Evolutionary conservation across 2,797 vertebrate genomes (phyloP).

Genomic region (Anguilla anguilla): DNA sequence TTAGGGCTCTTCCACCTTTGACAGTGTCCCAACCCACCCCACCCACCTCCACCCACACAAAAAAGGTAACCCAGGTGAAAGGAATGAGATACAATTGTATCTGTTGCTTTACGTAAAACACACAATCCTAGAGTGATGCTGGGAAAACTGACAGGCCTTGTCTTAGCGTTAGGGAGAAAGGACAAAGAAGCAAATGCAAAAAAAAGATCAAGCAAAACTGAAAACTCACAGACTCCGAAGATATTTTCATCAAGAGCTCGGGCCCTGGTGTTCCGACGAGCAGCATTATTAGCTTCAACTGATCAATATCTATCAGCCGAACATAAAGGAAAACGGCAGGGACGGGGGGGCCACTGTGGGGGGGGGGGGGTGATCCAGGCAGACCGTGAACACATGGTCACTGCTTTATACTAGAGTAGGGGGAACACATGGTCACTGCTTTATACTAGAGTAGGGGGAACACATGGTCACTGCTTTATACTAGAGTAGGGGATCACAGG

Average conservation of each 20-base stretch:
- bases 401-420: no score
- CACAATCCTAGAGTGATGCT: not conserved
- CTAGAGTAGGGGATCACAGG: no score
- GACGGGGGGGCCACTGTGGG: not conserved
- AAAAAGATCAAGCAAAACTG: conserved; percentile 39
- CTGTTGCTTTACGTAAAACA: not conserved
- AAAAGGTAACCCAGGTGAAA: not conserved
- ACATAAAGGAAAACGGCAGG: conserved; percentile 95
- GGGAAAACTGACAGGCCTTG: not conserved
- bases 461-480: no score
- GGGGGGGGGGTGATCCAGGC: not conserved
- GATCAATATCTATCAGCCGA: conserved; percentile 96
- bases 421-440: no score
- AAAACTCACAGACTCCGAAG: conserved; percentile 95
- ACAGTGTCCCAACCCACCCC: not conserved
- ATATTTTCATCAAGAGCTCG: conserved; percentile 97
- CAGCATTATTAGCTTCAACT: conserved; percentile 97
- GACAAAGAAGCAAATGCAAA: conserved; percentile 47
- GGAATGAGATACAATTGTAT: conserved; percentile 20
- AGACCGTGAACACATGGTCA: not conserved
- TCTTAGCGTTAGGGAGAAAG: conserved; percentile 41
- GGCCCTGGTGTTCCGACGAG: conserved; percentile 93
- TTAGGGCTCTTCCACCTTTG: no score
- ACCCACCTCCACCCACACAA: not conserved
- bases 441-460: no score